phyloP scores from a whole-genome alignment of 2,797 vertebrate genomes.

The Eurystomus glaucurus region DNA sequence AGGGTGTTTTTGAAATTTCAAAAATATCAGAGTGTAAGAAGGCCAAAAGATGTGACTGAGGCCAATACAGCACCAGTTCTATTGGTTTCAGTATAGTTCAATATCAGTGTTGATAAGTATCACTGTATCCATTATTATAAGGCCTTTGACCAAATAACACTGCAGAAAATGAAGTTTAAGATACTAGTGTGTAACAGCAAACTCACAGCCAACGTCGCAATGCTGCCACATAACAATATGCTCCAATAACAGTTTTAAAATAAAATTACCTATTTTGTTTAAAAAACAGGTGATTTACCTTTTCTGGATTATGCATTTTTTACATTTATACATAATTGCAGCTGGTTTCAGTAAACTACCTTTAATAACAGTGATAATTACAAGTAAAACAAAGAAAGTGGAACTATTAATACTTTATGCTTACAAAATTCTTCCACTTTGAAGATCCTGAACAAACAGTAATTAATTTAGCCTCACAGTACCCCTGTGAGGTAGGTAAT shows the following conservation, averaged over 20 bases:
- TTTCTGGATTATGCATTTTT: background rate
- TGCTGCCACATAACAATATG: background rate
- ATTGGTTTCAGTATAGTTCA: background rate
- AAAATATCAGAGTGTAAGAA: background rate
- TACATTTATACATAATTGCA: background rate
- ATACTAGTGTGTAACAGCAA: background rate
- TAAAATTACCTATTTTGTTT: background rate
- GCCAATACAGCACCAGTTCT: background rate
- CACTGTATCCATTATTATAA: background rate
- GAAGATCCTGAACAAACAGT: background rate
- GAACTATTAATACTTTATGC: background rate
- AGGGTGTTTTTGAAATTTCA: background rate
- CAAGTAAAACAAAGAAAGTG: background rate
- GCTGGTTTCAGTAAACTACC: background rate
- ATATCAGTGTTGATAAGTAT: background rate
- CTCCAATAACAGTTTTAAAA: background rate
- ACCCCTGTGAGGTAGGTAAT: background rate
- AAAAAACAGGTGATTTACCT: background rate
- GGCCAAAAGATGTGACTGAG: background rate
- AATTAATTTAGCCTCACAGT: slow-evolving; percentile 37
- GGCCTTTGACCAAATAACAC: background rate
- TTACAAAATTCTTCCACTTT: background rate
- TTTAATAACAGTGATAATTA: background rate
- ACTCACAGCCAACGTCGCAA: background rate
- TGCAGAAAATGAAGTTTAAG: background rate